Percentiles rank a stretch among this genome's conserved stretches.
phyloP scores from a whole-genome alignment of 2,797 vertebrate genomes.

The Pangasius larnaudii region DNA sequence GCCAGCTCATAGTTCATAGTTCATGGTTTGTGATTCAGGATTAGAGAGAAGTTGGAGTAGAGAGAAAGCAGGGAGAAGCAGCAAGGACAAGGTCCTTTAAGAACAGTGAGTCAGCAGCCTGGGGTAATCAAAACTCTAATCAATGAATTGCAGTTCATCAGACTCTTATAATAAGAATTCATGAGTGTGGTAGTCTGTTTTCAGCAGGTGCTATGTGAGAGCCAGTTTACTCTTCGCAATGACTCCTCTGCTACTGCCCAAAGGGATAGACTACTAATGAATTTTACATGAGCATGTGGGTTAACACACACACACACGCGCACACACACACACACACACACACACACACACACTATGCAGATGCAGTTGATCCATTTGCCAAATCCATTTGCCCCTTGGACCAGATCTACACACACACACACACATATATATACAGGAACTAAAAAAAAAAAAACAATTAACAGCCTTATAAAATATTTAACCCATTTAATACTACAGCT shows the following conservation, averaged over 20 bases:
- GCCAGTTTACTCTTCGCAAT: constrained; percentile 18
- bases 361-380: constrained; percentile 23
- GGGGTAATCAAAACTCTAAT: constrained; percentile 9
- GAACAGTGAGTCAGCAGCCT: neutral
- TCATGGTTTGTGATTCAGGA: constrained; percentile 1
- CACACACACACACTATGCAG: constrained; percentile 12
- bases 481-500: too few relatives aligned
- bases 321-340: neutral
- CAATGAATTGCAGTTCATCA: constrained; percentile 10
- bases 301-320: constrained; percentile 12
- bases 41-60: neutral
- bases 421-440: neutral
- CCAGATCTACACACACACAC: neutral
- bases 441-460: neutral
- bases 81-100: constrained; percentile 6
- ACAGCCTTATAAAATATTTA: constrained; percentile 1
- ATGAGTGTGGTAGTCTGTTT: constrained; percentile 1
- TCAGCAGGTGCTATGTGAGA: neutral
- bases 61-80: neutral
- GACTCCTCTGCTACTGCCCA: constrained; percentile 16
- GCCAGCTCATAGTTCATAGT: neutral
- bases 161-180: neutral
- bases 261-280: constrained; percentile 25
- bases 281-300: constrained; percentile 39
- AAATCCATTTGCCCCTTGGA: constrained; percentile 11